Percentiles rank a stretch among this genome's conserved stretches.
These are phyloP conservation scores for Ophion ellenae DNA, from an alignment of 2,888 invertebrate species.

Conservation along the genomic window DNA sequence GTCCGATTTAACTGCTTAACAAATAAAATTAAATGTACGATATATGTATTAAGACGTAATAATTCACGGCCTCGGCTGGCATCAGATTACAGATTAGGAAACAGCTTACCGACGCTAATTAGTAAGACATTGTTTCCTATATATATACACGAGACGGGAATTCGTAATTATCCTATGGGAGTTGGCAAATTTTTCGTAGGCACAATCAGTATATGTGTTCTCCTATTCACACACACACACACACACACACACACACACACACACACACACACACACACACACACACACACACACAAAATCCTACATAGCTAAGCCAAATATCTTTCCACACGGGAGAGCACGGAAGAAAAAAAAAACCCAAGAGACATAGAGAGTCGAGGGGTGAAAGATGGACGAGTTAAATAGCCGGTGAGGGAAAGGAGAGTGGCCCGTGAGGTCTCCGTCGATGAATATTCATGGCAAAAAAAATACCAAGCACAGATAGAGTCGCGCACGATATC, in stretches of 20 bases:
- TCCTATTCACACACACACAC: not conserved
- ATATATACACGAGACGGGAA: slow-evolving; percentile 43
- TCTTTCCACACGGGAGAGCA: slow-evolving; percentile 62
- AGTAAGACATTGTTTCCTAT: slow-evolving; percentile 62
- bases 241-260: no score
- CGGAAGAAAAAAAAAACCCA: slow-evolving; percentile 12
- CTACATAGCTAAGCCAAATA: slow-evolving; percentile 61
- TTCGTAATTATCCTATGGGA: slow-evolving; percentile 56
- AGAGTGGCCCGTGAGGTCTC: slow-evolving; percentile 67
- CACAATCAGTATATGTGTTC: slow-evolving; percentile 22
- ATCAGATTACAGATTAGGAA: slow-evolving; percentile 65
- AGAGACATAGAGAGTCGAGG: slow-evolving; percentile 1
- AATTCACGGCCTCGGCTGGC: slow-evolving; percentile 51
- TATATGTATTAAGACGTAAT: slow-evolving; percentile 49
- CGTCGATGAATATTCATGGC: slow-evolving; percentile 74
- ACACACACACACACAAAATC: not conserved
- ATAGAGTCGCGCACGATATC: slow-evolving; percentile 70
- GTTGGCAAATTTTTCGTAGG: slow-evolving; percentile 59
- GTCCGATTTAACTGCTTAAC: slow-evolving; percentile 5
- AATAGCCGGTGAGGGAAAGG: slow-evolving; percentile 45
- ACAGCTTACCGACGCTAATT: slow-evolving; percentile 65
- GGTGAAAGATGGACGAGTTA: slow-evolving; percentile 11
- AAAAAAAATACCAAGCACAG: slow-evolving; percentile 49
- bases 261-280: no score
- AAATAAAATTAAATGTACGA: slow-evolving; percentile 47